Evolutionary conservation across 2,113 vertebrate genomes (phyloP).

Genomic region (Scortum barcoo): DNA sequence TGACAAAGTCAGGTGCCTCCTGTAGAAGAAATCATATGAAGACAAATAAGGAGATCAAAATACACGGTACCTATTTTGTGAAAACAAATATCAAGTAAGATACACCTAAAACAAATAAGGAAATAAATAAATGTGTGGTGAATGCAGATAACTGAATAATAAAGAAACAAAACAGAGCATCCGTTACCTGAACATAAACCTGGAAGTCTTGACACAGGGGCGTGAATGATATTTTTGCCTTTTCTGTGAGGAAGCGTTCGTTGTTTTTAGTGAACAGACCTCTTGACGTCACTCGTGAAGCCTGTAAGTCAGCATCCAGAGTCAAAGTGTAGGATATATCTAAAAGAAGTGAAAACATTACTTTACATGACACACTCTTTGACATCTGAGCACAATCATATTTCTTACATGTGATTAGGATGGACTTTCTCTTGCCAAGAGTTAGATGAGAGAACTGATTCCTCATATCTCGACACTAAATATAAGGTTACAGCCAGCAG

Average conservation of each 20-base stretch:
- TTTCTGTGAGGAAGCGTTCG: constrained; percentile 86
- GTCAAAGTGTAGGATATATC: constrained; percentile 88
- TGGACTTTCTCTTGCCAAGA: not conserved
- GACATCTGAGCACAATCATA: too few species aligned
- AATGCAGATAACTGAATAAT: not conserved
- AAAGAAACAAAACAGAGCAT: not conserved
- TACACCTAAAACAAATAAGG: too few species aligned
- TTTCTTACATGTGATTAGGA: not conserved
- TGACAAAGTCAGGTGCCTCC: constrained; percentile 90
- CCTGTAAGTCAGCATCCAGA: constrained; percentile 89
- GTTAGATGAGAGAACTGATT: not conserved
- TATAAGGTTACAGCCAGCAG: not conserved
- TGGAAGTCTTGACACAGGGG: constrained; percentile 79
- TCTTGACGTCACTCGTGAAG: constrained; percentile 89
- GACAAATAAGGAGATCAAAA: not conserved
- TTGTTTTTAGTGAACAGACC: constrained; percentile 89
- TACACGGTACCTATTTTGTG: too few species aligned
- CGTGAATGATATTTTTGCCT: constrained; percentile 62
- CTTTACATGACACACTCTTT: not conserved
- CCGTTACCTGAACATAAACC: constrained; percentile 89
- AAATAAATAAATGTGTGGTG: not conserved
- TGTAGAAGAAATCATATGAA: constrained; percentile 58
- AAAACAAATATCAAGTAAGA: not conserved
- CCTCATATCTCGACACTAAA: not conserved
- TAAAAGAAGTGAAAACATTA: constrained; percentile 47